Base-by-base conservation (phyloP, 1,140 invertebrate genomes). In the Ganaspis sp. region DNA sequence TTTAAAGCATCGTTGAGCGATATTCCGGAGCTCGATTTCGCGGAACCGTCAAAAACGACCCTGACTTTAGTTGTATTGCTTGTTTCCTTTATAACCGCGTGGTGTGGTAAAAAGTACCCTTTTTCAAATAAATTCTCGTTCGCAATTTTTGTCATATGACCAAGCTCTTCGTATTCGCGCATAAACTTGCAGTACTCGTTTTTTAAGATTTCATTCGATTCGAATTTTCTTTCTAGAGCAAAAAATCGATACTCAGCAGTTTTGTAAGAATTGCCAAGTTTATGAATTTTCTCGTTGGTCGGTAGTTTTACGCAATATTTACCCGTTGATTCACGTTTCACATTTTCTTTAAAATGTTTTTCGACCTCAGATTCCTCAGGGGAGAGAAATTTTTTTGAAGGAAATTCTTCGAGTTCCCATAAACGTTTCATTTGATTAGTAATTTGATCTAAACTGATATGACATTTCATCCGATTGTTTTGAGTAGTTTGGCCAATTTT, bases 121-220 rank as follows among this genome's bases (percentile, higher is more conserved):
- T 34, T 34, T 34, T 6, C 29, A 3, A 6, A 34, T 77, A 85
- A 87, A 88, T 64, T 87, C n/a, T n/a, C n/a, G n/a, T n/a, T n/a
- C n/a, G 29, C 29, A 6, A 34, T 6, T 6, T 34, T 34, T 34
- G 29, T 34, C 29, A 34, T 34, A 6, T 34, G 82, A 4, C 80
- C 79, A 8, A 85, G 72, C 1, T 75, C 0, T 29, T 81, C 17
- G 58, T 86, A 87, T 73, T 89, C 83, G 17, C 77, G 17, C 81
- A 90, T 81, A 72, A 88, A 87, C 37, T 77, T 23, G 9, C 26
- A n/a, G 73, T 90, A 88, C 29, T 78, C 15, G 12, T 17, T 17
- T 73, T 81, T 75, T 4, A 81, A 21, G 11, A 73, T 26, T 6
- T 75, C 75, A 37, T 84, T 70, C n/a, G 34, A 38, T n/a, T 21